Base-by-base conservation (phyloP, 2,797 vertebrate genomes). In the Todus mexicanus region DNA sequence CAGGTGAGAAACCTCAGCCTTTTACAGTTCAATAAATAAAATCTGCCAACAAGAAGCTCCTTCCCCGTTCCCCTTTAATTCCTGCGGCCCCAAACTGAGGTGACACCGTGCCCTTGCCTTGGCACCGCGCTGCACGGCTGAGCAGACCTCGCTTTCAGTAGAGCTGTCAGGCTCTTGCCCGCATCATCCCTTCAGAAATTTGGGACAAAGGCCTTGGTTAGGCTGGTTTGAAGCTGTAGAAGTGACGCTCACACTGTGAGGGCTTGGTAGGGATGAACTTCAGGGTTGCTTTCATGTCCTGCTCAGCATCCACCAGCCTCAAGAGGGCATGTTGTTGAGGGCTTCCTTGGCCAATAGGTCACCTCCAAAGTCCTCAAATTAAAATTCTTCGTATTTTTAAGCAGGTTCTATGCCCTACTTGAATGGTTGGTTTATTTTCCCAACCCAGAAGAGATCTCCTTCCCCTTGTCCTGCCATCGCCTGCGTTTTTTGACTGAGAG, bases 271-370 rank as follows among this genome's bases (percentile, higher is more conserved):
- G n/a, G 48, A 35, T 15, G 26, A 59, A 61, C 8, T 38, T 74
- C 35, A 33, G 17, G 45, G 40, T 15, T 54, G 35, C 37, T 87
- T 66, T 12, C 26, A 25, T 26, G 1, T 29, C 43, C 53, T 47
- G 33, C 48, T 53, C 78, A 54, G 78, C 74, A 42, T 40, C 60
- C 27, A 27, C 27, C 40, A 65, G 65, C 37, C 25, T 29, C 10
- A 21, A 3, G 0, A 0, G 8, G 12, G 12, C 9, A 15, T 1
- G 0, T 11, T 56, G 35, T 35, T 4, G 3, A 38, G 12, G 27
- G 47, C 23, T 76, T 72, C 61, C 38, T 37, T 70, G 26, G 12
- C 50, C 63, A 59, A 26, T 15, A 15, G 38, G 22, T 63, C 33
- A 19, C 12, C 43, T 51, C 56, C 61, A 66, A 29, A 20, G 19